phyloP scores from a whole-genome alignment of 1,140 invertebrate species.

The Trachymyrmex septentrionalis region DNA sequence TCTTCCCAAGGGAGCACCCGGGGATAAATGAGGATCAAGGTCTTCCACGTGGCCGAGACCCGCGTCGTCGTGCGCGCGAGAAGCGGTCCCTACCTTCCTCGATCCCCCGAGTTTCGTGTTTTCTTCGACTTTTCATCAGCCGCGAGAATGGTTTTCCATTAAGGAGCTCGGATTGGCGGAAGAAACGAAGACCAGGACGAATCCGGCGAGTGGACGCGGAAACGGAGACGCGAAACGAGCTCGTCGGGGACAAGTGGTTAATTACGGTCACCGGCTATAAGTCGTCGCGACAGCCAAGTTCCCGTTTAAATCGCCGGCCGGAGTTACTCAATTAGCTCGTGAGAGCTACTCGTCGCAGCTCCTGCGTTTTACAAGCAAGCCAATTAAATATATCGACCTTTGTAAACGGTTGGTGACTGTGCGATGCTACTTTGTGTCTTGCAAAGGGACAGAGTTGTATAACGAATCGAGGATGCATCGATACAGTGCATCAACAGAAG shows the following conservation, averaged over 20 bases:
- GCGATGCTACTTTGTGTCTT: constrained; percentile 38
- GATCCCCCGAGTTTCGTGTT: constrained; percentile 56
- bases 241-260: constrained; percentile 73
- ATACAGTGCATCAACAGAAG: background rate
- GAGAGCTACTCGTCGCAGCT: constrained; percentile 47
- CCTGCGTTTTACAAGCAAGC: constrained; percentile 37
- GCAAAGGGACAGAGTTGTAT: background rate
- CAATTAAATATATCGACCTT: constrained; percentile 60
- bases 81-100: constrained; percentile 14
- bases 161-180: constrained; percentile 69
- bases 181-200: constrained; percentile 60
- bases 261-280: constrained; percentile 74
- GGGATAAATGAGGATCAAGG: constrained; percentile 55
- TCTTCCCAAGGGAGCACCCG: constrained; percentile 37
- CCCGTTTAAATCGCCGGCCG: constrained; percentile 68
- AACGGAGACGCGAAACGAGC: constrained; percentile 67
- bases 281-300: constrained; percentile 71
- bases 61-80: constrained; percentile 3
- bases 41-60: constrained; percentile 15
- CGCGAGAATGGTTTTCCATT: constrained; percentile 77
- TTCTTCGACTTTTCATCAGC: constrained; percentile 76
- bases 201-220: constrained; percentile 64
- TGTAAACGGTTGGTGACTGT: constrained; percentile 10
- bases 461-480: background rate
- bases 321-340: constrained; percentile 64